Evolutionary conservation across 2,797 vertebrate genomes (phyloP).

Genomic region (Halcyon chelicuti): DNA sequence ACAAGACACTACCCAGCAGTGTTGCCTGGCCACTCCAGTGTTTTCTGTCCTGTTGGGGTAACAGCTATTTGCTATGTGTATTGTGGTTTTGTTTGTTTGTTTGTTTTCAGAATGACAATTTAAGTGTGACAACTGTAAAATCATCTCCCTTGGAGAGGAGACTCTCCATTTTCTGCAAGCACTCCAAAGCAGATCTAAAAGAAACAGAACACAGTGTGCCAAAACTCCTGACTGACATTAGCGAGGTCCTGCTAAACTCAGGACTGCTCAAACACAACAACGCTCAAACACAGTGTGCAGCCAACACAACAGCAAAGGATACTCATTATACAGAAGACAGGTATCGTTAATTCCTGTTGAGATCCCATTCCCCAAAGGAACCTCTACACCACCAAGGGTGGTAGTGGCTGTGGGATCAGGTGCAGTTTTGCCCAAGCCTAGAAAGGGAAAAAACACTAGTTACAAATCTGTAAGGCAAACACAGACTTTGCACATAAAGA

Average conservation of each 20-base stretch:
- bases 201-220: neutral
- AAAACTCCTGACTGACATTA: neutral
- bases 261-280: fast-evolving
- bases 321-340: conserved; percentile 98
- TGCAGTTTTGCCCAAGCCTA: conserved; percentile 94
- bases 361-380: conserved; percentile 90
- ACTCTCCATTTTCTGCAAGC: neutral
- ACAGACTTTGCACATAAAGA: neutral
- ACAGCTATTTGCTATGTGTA: neutral
- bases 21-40: neutral
- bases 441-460: neutral
- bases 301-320: conserved; percentile 83
- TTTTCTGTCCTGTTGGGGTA: neutral
- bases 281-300: fast-evolving
- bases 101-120: neutral
- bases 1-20: neutral
- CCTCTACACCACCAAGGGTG: conserved; percentile 89
- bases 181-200: neutral
- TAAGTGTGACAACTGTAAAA: neutral
- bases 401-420: conserved; percentile 89
- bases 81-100: neutral
- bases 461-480: neutral
- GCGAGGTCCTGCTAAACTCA: neutral
- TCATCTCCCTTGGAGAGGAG: neutral
- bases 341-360: conserved; percentile 92